Evolutionary conservation across 2,113 vertebrate species (phyloP).

Genomic region (Antechinus flavipes): DNA sequence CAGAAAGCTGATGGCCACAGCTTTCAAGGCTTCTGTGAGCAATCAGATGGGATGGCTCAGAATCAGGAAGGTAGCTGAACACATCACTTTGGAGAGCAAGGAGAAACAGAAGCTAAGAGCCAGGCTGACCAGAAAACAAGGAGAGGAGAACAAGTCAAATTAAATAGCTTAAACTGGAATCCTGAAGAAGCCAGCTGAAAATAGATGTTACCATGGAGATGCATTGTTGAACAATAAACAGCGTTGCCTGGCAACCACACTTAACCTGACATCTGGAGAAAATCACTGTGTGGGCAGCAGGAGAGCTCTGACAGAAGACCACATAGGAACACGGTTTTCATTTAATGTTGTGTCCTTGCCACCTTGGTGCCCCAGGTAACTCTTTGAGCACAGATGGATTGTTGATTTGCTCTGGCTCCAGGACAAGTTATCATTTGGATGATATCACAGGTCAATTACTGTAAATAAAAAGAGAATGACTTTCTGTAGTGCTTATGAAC

Average conservation of each 20-base stretch:
- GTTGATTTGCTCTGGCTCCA: not conserved
- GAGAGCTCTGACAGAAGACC: not conserved
- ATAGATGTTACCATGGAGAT: not conserved
- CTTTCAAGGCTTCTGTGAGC: not conserved
- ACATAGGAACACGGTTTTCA: not conserved
- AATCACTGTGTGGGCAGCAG: not conserved
- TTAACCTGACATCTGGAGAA: not conserved
- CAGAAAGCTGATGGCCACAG: not conserved
- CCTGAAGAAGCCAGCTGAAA: not conserved
- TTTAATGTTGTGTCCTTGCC: not conserved
- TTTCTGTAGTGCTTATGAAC: not conserved
- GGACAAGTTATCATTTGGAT: not conserved
- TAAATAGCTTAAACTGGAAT: not conserved
- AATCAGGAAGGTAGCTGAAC: not conserved
- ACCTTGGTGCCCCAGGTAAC: not conserved
- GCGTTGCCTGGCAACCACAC: not conserved
- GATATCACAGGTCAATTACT: not conserved
- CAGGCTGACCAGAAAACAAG: not conserved
- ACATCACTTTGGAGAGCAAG: not conserved
- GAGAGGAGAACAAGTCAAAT: not conserved
- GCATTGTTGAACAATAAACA: not conserved
- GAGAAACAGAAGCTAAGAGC: not conserved
- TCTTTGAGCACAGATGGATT: not conserved
- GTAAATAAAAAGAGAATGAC: not conserved
- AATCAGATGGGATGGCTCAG: not conserved